Percentiles rank a stretch among this genome's conserved stretches.
phyloP scores from a whole-genome alignment of 2,113 vertebrate species.

The Corvus moneduloides region DNA sequence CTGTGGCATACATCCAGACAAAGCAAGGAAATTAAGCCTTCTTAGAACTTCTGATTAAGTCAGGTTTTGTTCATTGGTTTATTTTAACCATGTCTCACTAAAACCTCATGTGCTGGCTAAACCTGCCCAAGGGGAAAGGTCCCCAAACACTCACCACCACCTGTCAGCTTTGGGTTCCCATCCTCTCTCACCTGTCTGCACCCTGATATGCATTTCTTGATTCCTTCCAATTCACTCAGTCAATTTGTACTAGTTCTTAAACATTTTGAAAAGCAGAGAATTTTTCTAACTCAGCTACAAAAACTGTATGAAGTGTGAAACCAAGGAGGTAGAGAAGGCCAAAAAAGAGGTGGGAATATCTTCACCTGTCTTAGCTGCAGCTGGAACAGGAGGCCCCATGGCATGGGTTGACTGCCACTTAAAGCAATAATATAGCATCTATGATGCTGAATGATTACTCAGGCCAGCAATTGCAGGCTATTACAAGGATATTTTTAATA shows the following conservation, averaged over 20 bases:
- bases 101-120: neutral
- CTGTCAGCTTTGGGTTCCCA: neutral
- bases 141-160: neutral
- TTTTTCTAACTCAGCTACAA: neutral
- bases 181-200: neutral
- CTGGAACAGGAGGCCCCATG: neutral
- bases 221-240: neutral
- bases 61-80: neutral
- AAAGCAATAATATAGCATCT: neutral
- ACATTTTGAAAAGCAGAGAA: neutral
- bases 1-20: neutral
- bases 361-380: neutral
- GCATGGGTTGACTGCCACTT: neutral
- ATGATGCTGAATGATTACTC: neutral
- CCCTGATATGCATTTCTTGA: neutral
- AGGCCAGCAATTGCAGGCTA: neutral
- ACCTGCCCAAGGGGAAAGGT: neutral
- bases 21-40: neutral
- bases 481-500: neutral
- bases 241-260: neutral
- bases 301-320: neutral
- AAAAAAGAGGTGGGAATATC: neutral
- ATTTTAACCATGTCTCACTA: neutral
- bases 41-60: neutral
- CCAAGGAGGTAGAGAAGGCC: neutral